Evolutionary conservation across 1,140 invertebrate genomes (phyloP), one percentile per base, ranked within the genome.

Genomic region (Aphaenogaster ashmeadi): DNA sequence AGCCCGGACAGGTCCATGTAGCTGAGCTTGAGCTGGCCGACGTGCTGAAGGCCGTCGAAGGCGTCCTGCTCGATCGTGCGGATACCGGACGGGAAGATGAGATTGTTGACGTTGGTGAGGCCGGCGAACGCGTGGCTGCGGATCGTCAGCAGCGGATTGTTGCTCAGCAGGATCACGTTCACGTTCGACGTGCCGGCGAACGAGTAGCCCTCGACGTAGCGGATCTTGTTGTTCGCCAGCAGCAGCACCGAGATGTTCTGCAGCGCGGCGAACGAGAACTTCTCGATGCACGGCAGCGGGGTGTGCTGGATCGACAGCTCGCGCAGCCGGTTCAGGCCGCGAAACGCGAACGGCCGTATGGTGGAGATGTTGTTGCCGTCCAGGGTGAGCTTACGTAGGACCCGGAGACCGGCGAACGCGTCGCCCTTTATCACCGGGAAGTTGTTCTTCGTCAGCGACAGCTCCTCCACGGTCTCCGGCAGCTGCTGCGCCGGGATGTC

Each of bases 161-260:
- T 97, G 83, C 96, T 97, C 56, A 98, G 93, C 56, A 98, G 96
- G 47, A 98, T 97, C 47, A 97, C 94, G 91, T 97, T 97, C 47
- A 98, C 96, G 94, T 98, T 98, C 47, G 97, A 97, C 0, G 98
- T 98, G 11, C 98, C 98, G 0, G 98, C 98, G 86, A 98, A 98
- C 9, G 98, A 97, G 91, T 97, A 97, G 2, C 96, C 96, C 93
- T 98, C 97, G 60, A 98, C 97, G 89, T 97, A 96, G 9, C 96
- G 96, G 18, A 98, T 98, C 90, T 97, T 97, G 92, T 98, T 98
- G 95, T 98, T 97, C 13, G 97, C 97, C 13, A 98, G 93, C 71
- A 98, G 94, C 58, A 98, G 97, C 2, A 97, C 96, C 1, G 97
- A 97, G 8, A 98, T 96, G 92, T 98, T 98, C 92, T 98, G 98